Evolutionary conservation across 2,113 vertebrate species (phyloP).

Genomic region (Setophaga petechia): DNA sequence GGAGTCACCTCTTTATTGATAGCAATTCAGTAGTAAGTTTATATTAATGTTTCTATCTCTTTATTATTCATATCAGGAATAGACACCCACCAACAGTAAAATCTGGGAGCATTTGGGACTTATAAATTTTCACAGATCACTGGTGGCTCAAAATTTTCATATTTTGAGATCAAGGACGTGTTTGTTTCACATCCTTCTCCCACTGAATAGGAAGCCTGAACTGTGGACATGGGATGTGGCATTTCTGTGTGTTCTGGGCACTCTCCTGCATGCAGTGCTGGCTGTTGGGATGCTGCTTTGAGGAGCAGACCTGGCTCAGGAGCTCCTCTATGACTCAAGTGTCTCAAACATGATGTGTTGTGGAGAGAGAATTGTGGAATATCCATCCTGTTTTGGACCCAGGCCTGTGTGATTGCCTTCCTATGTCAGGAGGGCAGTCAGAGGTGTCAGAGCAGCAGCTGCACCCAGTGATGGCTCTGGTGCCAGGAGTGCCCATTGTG

Average conservation of each 20-base stretch:
- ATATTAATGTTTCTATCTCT: background rate
- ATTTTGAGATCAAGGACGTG: background rate
- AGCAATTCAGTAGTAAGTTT: background rate
- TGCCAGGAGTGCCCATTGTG: background rate
- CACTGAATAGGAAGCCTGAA: background rate
- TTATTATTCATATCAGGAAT: background rate
- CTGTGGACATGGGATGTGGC: accelerated
- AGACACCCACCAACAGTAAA: background rate
- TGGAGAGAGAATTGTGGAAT: background rate
- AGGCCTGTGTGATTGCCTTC: background rate
- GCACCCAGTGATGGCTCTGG: no score
- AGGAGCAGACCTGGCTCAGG: background rate
- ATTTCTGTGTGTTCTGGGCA: background rate
- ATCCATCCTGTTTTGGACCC: accelerated
- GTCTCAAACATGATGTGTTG: background rate
- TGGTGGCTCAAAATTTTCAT: background rate
- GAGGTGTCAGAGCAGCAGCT: background rate
- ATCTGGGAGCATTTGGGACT: background rate
- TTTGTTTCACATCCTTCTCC: background rate
- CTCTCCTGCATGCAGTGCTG: background rate
- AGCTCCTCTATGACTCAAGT: background rate
- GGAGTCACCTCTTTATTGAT: background rate
- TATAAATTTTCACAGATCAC: background rate
- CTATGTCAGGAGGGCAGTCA: background rate
- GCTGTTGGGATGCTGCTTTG: background rate